Evolutionary conservation across 2,888 invertebrate genomes (phyloP).

Genomic region (Synergus laeviventris): DNA sequence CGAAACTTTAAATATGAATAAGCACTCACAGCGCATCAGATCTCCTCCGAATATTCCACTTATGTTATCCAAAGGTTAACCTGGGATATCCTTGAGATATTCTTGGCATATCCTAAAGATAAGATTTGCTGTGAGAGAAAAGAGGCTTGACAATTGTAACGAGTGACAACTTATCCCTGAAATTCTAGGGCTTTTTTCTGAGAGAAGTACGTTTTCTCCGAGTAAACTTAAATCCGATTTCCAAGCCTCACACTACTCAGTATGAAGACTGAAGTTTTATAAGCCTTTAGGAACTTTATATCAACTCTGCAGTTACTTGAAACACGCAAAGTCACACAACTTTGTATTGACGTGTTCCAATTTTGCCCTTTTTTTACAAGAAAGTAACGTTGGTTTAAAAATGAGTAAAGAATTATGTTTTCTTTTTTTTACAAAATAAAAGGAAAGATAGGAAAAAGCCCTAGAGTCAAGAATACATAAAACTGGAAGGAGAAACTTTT

Average conservation of each 20-base stretch:
- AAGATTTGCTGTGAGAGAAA: background rate
- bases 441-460: conserved; percentile 14
- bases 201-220: background rate
- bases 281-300: conserved; percentile 20
- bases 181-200: conserved; percentile 28
- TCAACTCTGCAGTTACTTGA: conserved; percentile 8
- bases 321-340: conserved; percentile 19
- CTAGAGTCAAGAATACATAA: conserved; percentile 30
- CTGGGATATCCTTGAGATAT: background rate
- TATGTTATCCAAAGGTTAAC: too few species aligned
- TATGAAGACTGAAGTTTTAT: conserved; percentile 18
- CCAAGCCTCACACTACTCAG: conserved; percentile 1
- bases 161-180: conserved; percentile 1
- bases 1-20: background rate
- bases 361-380: background rate
- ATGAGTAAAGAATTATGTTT: background rate
- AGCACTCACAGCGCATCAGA: background rate
- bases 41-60: background rate
- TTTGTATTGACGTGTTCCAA: background rate
- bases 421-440: conserved; percentile 4
- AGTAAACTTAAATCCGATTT: conserved; percentile 9
- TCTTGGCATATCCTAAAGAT: too few species aligned
- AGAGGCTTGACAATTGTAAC: background rate
- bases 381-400: conserved; percentile 20
- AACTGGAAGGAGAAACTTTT: conserved; percentile 22